phyloP scores from a whole-genome alignment of 2,113 vertebrate species.

The Psilopogon haemacephalus region DNA sequence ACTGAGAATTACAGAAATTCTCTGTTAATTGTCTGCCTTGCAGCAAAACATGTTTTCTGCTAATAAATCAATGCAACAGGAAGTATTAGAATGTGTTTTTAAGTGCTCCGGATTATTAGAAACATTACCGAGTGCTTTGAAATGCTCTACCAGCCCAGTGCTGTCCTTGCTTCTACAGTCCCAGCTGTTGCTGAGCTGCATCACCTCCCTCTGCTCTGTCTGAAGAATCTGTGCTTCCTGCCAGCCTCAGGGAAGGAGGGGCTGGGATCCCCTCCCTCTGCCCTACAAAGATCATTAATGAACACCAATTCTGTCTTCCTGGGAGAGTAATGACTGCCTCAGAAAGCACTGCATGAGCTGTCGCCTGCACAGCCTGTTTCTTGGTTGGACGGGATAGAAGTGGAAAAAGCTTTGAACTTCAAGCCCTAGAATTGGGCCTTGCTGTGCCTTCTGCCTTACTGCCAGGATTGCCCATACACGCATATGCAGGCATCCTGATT shows the following conservation, averaged over 20 bases:
- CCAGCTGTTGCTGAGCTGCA: neutral
- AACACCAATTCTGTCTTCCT: neutral
- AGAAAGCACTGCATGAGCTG: neutral
- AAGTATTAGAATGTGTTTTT: neutral
- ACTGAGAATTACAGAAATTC: neutral
- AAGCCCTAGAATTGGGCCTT: neutral
- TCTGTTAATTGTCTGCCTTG: constrained; percentile 28
- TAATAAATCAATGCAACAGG: constrained; percentile 39
- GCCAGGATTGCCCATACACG: neutral
- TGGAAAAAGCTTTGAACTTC: neutral
- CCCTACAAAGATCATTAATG: accelerated
- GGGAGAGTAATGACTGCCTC: neutral
- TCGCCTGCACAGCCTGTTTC: neutral
- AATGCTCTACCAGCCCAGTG: accelerated
- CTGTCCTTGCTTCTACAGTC: neutral
- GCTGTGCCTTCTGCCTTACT: neutral
- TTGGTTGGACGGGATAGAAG: neutral
- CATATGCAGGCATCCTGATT: accelerated
- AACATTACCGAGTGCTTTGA: neutral
- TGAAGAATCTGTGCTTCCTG: neutral
- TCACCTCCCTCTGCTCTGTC: neutral
- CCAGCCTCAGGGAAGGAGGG: neutral
- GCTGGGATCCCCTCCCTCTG: accelerated
- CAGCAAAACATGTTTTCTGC: constrained; percentile 35
- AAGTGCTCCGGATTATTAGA: neutral